A percentile compares a stretch with the other conserved stretches of the same genome.
Conservation (phyloP, 2,113 vertebrate genomes). For the Equus quagga region DNA sequence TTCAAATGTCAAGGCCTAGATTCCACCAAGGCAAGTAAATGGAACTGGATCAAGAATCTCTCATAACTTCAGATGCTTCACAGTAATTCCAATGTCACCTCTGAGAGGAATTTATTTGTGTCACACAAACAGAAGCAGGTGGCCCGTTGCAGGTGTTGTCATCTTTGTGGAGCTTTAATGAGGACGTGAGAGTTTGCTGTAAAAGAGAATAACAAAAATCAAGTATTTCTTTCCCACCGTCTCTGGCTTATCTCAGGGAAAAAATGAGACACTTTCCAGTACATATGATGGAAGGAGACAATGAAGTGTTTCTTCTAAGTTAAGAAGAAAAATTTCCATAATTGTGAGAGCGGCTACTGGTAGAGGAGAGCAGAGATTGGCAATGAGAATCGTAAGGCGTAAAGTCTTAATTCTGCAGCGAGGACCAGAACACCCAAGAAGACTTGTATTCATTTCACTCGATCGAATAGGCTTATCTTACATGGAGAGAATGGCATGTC, state of each 20-base stretch:
- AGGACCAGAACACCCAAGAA: not conserved
- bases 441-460: not conserved
- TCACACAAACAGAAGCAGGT: constrained; percentile 68
- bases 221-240: constrained; percentile 30
- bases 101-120: constrained; percentile 32
- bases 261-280: not conserved
- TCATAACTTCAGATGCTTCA: not conserved
- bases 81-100: constrained; percentile 34
- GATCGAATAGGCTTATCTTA: not conserved
- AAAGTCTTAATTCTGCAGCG: not conserved
- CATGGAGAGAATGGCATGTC: not conserved
- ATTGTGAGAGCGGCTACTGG: not conserved
- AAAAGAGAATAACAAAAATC: constrained; percentile 57
- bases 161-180: constrained; percentile 67
- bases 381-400: not conserved
- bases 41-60: not conserved
- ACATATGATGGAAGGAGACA: not conserved
- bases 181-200: constrained; percentile 35
- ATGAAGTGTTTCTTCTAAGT: constrained; percentile 11
- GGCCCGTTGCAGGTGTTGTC: constrained; percentile 3
- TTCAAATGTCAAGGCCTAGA: constrained; percentile 30
- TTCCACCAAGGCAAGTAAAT: constrained; percentile 8
- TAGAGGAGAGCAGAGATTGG: not conserved
- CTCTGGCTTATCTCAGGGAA: constrained; percentile 14
- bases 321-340: constrained; percentile 34